Conservation (phyloP, 2,113 vertebrate species). For the Prunella fulvescens region DNA sequence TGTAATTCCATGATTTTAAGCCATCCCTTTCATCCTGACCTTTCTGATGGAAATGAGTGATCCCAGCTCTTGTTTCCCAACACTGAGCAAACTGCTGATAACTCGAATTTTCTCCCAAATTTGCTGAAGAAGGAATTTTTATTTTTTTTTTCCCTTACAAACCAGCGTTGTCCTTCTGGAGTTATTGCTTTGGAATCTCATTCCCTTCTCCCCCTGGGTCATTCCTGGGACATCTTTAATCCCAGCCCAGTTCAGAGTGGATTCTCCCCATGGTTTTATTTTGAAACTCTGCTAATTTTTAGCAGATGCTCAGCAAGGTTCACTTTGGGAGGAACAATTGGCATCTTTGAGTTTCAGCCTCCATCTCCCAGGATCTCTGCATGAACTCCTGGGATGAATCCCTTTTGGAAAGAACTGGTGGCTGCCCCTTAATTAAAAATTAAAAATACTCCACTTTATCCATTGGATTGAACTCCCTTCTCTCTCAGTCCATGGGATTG, state of each 20-base stretch:
- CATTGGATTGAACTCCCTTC: background rate
- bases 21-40: background rate
- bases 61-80: background rate
- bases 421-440: background rate
- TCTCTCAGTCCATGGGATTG: background rate
- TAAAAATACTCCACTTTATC: background rate
- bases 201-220: background rate
- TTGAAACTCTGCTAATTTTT: constrained; percentile 16
- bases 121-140: background rate
- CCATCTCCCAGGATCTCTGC: background rate
- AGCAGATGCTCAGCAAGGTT: background rate
- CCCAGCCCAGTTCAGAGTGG: background rate
- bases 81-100: background rate
- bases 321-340: background rate
- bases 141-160: background rate
- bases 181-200: background rate
- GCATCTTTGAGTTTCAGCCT: background rate
- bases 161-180: background rate
- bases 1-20: background rate
- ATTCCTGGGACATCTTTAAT: background rate
- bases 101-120: background rate
- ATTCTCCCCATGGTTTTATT: background rate
- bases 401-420: background rate
- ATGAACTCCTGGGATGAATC: background rate
- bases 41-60: background rate